phyloP scores from a whole-genome alignment of 2,113 vertebrate genomes.

The Tiliqua scincoides region DNA sequence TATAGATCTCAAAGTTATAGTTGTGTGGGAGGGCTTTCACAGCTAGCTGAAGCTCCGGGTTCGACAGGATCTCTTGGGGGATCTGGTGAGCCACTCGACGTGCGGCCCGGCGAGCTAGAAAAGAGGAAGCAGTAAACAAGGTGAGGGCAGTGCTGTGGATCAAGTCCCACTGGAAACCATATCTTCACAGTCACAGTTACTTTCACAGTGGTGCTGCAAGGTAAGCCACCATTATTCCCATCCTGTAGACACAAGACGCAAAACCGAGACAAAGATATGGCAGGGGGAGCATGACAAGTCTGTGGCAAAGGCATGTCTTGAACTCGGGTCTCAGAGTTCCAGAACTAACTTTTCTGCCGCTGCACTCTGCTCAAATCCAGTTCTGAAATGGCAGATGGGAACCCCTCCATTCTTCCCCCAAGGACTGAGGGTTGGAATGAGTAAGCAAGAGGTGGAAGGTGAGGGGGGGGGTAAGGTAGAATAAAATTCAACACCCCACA shows the following conservation, averaged over 20 bases:
- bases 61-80: constrained; percentile 88
- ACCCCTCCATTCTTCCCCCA: neutral
- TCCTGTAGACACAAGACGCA: no score
- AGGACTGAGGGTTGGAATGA: no score
- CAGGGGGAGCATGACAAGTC: no score
- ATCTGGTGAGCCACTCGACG: constrained; percentile 87
- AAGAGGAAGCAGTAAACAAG: neutral
- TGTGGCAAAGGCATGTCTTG: no score
- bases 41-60: constrained; percentile 83
- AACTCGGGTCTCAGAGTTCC: no score
- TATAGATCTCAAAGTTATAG: constrained; percentile 98
- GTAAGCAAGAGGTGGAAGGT: no score
- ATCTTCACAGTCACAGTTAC: neutral
- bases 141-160: fast-evolving
- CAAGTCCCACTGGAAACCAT: neutral
- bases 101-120: constrained; percentile 64
- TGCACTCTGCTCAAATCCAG: neutral
- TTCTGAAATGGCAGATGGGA: neutral
- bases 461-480: no score
- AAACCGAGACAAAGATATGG: no score
- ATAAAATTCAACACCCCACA: no score
- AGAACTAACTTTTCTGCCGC: no score
- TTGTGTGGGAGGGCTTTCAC: constrained; percentile 84
- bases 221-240: no score
- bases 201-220: no score